These are phyloP conservation scores for Prenolepis imparis DNA, from an alignment of 2,888 invertebrate genomes.

Conservation along the genomic window DNA sequence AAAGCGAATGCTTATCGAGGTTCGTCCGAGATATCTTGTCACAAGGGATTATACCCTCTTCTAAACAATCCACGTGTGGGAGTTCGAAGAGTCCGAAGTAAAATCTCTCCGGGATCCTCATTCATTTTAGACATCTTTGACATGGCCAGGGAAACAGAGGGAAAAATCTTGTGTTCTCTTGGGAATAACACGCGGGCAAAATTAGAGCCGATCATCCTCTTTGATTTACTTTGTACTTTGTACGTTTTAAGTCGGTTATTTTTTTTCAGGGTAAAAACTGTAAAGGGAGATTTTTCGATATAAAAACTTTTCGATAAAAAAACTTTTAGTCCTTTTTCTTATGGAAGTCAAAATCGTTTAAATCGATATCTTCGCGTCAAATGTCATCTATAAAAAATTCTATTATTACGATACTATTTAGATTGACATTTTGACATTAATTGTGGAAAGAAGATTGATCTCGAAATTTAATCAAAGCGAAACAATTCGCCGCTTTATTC, in stretches of 20 bases:
- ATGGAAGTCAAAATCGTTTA: neutral
- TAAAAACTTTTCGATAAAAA: too few relatives aligned
- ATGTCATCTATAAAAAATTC: neutral
- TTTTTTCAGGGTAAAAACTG: neutral
- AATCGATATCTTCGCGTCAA: neutral
- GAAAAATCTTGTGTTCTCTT: neutral
- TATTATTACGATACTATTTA: neutral
- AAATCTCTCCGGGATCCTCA: constrained; percentile 1
- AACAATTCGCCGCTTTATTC: neutral
- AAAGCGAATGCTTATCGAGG: neutral
- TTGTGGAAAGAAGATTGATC: neutral
- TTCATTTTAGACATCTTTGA: constrained; percentile 22
- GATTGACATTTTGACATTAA: neutral
- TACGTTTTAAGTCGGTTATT: constrained; percentile 3
- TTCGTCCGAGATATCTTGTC: neutral
- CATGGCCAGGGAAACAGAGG: neutral
- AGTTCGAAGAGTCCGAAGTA: neutral
- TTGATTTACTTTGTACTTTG: neutral
- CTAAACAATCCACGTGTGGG: neutral
- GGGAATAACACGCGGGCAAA: neutral
- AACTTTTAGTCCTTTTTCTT: too few relatives aligned
- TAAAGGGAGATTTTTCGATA: too few relatives aligned
- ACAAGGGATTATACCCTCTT: neutral
- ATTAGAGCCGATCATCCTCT: constrained; percentile 9
- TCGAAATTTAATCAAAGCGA: neutral